Evolutionary conservation across 2,888 invertebrate genomes (phyloP).

Genomic region (Campoplex capitator): DNA sequence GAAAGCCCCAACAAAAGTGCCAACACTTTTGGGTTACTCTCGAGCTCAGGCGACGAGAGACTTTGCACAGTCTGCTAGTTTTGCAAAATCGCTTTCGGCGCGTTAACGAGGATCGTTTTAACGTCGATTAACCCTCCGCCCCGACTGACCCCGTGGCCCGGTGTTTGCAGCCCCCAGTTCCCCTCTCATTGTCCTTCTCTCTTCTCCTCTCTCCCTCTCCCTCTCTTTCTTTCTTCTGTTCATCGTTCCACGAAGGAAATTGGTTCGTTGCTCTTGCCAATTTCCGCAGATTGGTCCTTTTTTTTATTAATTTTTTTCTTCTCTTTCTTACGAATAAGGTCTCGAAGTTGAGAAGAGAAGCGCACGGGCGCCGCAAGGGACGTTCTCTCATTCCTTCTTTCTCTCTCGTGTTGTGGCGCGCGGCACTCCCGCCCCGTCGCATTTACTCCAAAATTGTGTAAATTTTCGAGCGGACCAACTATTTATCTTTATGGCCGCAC

Average conservation of each 20-base stretch:
- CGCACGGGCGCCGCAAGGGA: conserved; percentile 58
- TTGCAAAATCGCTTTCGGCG: conserved; percentile 71
- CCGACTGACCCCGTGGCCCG: conserved; percentile 80
- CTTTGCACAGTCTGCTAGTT: conserved; percentile 62
- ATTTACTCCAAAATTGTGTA: conserved; percentile 82
- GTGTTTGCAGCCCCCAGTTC: conserved; percentile 78
- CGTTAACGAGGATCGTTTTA: conserved; percentile 84
- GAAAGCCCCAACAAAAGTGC: conserved; percentile 15
- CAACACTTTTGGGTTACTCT: conserved; percentile 27
- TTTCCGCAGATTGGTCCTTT: conserved; percentile 80
- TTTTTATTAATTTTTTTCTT: conserved; percentile 42
- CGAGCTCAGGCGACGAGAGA: conserved; percentile 54
- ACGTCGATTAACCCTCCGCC: conserved; percentile 83
- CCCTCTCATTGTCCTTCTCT: conserved; percentile 22
- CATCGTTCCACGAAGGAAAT: conserved; percentile 75
- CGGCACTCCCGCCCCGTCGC: conserved; percentile 69
- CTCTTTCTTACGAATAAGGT: conserved; percentile 42
- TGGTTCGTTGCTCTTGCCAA: conserved; percentile 82
- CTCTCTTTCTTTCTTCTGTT: conserved; percentile 11
- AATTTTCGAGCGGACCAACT: conserved; percentile 82
- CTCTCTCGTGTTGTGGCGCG: conserved; percentile 46
- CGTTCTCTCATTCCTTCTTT: conserved; percentile 22
- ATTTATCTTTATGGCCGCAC: conserved; percentile 83
- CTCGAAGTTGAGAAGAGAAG: conserved; percentile 51
- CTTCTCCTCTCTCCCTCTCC: not conserved